Conservation (phyloP, 2,888 invertebrate species). For the Leptinotarsa tumamoca region DNA sequence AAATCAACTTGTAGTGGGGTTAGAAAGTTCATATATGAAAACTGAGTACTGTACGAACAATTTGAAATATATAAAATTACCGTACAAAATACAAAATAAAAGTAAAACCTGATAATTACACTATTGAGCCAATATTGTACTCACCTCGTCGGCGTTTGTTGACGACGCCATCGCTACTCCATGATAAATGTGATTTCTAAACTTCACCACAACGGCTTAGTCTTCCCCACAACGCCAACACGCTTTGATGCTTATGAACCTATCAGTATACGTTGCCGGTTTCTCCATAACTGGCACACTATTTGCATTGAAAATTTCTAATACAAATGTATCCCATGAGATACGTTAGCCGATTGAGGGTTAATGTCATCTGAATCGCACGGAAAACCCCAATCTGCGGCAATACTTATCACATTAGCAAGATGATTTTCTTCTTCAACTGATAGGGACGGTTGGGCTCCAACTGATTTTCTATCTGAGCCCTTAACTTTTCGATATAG, state of each 20-base stretch:
- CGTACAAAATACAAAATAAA: background rate
- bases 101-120: background rate
- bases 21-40: background rate
- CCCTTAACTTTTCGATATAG: too few species aligned
- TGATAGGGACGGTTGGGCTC: too few species aligned
- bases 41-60: background rate
- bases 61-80: background rate
- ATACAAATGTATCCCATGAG: too few species aligned
- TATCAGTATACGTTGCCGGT: background rate
- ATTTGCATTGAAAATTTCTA: too few species aligned
- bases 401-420: too few species aligned
- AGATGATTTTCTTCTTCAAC: too few species aligned
- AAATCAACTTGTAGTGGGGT: background rate
- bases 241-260: background rate
- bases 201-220: background rate
- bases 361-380: too few species aligned
- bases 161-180: background rate
- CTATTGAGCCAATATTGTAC: background rate
- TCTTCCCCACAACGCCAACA: background rate
- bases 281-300: too few species aligned
- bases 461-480: too few species aligned
- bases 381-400: too few species aligned
- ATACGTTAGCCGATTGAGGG: too few species aligned
- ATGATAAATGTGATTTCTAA: slow-evolving; percentile 1
- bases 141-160: background rate